Evolutionary conservation across 2,888 invertebrate genomes (phyloP).

Genomic region (Mythimna ferrago): DNA sequence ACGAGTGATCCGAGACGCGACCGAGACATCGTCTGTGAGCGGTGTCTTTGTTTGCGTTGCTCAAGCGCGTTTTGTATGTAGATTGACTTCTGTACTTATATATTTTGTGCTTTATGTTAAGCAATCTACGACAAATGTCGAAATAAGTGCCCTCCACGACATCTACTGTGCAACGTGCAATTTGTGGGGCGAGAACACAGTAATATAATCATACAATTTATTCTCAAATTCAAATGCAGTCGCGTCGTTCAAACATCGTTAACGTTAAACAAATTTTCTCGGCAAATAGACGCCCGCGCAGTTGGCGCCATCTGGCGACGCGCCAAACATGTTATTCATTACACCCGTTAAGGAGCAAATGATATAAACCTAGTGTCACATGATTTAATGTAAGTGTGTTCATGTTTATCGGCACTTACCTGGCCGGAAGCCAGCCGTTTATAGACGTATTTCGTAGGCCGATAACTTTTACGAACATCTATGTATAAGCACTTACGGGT

Average conservation of each 20-base stretch:
- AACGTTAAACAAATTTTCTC: slow-evolving; percentile 59
- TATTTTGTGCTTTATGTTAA: slow-evolving; percentile 25
- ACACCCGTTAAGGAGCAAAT: slow-evolving; percentile 54
- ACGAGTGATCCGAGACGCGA: too few species aligned
- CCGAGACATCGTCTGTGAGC: too few species aligned
- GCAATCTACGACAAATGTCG: slow-evolving; percentile 37
- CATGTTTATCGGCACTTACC: slow-evolving; percentile 64
- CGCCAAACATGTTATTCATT: slow-evolving; percentile 64
- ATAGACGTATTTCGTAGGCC: slow-evolving; percentile 47
- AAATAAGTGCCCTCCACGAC: slow-evolving; percentile 27
- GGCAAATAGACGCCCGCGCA: slow-evolving; percentile 44
- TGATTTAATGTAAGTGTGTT: slow-evolving; percentile 61
- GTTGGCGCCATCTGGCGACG: slow-evolving; percentile 61
- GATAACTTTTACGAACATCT: slow-evolving; percentile 60
- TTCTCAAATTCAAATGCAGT: slow-evolving; percentile 62
- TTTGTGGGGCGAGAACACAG: slow-evolving; percentile 39
- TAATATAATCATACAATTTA: slow-evolving; percentile 60
- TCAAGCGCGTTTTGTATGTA: too few species aligned
- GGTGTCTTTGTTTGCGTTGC: too few species aligned
- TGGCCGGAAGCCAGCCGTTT: slow-evolving; percentile 60
- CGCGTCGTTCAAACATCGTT: slow-evolving; percentile 63
- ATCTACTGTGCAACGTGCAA: slow-evolving; percentile 45
- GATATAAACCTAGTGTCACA: slow-evolving; percentile 60
- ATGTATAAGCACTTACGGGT: slow-evolving; percentile 53
- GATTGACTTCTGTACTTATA: too few species aligned